phyloP scores from a whole-genome alignment of 1,140 invertebrate genomes.

The Andricus grossulariae region DNA sequence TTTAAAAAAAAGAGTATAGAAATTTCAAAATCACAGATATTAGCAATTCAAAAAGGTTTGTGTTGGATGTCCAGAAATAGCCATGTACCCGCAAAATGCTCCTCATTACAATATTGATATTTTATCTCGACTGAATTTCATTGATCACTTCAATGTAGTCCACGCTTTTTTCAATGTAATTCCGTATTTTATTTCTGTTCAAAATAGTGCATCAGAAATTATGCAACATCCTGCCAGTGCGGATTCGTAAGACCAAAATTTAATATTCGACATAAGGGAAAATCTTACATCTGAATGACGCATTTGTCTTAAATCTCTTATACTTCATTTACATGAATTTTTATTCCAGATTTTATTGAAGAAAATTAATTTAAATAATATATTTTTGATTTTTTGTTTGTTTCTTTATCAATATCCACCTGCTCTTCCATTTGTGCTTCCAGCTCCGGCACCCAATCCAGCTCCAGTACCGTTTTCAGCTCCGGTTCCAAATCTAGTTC shows the following conservation, averaged over 20 bases:
- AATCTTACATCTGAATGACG: not conserved
- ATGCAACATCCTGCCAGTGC: not conserved
- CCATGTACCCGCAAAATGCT: not conserved
- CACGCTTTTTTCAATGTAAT: not conserved
- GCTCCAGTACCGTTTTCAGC: no score
- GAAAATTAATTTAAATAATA: no score
- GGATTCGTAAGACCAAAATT: not conserved
- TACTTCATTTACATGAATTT: no score
- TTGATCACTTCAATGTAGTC: not conserved
- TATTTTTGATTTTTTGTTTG: no score
- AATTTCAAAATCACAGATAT: not conserved
- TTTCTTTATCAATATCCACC: no score
- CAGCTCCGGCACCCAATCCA: no score
- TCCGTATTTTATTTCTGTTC: not conserved
- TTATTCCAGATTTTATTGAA: no score
- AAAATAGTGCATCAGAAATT: not conserved
- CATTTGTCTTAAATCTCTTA: no score
- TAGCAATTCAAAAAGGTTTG: not conserved
- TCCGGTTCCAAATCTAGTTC: no score
- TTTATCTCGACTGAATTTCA: not conserved
- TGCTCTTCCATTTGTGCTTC: no score
- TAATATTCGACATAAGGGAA: not conserved
- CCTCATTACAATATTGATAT: not conserved
- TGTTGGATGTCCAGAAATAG: not conserved
- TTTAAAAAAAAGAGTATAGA: not conserved